Evolutionary conservation across 2,113 vertebrate species (phyloP).

Genomic region (Tauraco erythrolophus): DNA sequence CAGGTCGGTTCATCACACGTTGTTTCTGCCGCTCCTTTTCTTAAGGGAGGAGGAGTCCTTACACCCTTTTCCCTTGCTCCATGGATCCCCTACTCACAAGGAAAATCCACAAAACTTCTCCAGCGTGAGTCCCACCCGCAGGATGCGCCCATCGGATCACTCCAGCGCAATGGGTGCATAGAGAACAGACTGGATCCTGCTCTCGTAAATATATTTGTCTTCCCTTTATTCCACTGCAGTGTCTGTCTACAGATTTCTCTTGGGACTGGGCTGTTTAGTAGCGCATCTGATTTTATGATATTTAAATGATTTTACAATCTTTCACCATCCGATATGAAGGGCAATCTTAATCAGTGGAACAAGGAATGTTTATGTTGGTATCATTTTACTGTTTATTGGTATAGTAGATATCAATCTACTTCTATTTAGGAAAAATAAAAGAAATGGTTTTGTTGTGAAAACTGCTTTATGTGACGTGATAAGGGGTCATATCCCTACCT

Average conservation of each 20-base stretch:
- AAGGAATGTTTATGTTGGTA: neutral
- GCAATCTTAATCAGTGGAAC: neutral
- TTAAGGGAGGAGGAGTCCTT: no score
- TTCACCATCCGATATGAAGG: neutral
- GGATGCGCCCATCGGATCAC: no score
- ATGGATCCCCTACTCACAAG: no score
- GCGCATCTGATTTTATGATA: neutral
- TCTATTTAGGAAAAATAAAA: neutral
- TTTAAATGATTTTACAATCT: neutral
- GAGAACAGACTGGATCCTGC: neutral
- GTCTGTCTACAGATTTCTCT: neutral
- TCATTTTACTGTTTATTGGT: neutral
- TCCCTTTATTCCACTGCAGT: neutral
- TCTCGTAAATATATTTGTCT: neutral
- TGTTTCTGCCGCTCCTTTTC: no score
- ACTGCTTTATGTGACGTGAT: neutral
- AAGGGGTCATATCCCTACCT: neutral
- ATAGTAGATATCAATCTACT: neutral
- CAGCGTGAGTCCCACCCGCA: no score
- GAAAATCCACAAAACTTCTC: no score
- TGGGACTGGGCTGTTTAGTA: neutral
- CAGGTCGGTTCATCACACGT: no score
- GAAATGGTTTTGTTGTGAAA: neutral
- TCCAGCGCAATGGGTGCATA: no score
- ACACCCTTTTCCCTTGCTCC: no score